phyloP scores from a whole-genome alignment of 2,797 vertebrate genomes.

The Poecilia velifera region DNA sequence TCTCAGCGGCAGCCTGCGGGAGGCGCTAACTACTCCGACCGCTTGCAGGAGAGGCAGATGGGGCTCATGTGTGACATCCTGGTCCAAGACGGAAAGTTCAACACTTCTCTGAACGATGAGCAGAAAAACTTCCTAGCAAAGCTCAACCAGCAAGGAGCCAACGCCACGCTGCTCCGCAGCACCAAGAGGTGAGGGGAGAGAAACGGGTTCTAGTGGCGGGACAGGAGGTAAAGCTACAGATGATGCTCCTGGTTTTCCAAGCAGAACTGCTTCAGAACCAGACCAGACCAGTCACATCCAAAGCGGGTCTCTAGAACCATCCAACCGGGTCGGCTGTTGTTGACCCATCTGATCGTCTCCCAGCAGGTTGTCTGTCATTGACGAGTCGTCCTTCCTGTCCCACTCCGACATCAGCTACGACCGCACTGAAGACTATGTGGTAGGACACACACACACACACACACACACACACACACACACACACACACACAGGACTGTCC shows the following conservation, averaged over 20 bases:
- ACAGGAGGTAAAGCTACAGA: background rate
- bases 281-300: background rate
- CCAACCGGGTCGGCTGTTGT: background rate
- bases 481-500: background rate
- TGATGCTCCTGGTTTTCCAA: background rate
- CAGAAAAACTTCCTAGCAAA: slow-evolving; percentile 77
- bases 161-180: slow-evolving; percentile 53
- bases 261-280: background rate
- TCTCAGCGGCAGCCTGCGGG: background rate
- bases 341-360: background rate
- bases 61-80: slow-evolving; percentile 82
- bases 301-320: background rate
- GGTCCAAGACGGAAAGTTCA: slow-evolving; percentile 76
- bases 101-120: slow-evolving; percentile 76
- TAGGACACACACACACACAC: slow-evolving; percentile 26
- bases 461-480: background rate
- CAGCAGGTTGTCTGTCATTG: slow-evolving; percentile 76
- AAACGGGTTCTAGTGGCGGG: no score
- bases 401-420: slow-evolving; percentile 86
- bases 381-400: slow-evolving; percentile 79
- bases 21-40: background rate
- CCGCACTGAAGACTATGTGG: slow-evolving; percentile 81
- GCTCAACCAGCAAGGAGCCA: slow-evolving; percentile 67
- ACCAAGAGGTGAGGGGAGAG: slow-evolving; percentile 47
- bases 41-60: slow-evolving; percentile 80